Evolutionary conservation across 2,113 vertebrate species (phyloP), one percentile per base, ranked within the genome.

Genomic region (Arothron firmamentum): DNA sequence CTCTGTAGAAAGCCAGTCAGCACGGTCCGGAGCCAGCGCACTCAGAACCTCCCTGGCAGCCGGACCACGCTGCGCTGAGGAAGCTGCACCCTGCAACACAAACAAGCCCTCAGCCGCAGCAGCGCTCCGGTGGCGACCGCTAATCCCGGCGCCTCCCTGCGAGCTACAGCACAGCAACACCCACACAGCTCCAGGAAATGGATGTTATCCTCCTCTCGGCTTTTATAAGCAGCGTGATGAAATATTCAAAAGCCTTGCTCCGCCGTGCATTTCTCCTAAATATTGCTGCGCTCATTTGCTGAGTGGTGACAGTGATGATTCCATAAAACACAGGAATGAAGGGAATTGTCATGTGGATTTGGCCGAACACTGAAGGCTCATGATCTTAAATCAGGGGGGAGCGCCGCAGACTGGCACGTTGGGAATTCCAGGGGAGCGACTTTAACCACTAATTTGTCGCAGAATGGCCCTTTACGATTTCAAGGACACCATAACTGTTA

Each of bases 281-380:
- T 80, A 88, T 84, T 79, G 80, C 82, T 28, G 65, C 10, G 64
- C 82, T 87, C 74, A 74, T 87, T 80, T 76, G 78, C 73, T 57
- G 79, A 74, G 73, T 65, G 66, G 77, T 55, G 76, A 77, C 75
- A 56, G 64, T 85, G 85, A 90, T 87, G 85, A 78, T 87, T 90
- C 87, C 83, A 91, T 91, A 90, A 90, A 91, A 67, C 82, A 89
- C 67, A 18, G 56, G 79, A 90, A 90, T 87, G 85, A 86, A 81
- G 75, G 78, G 82, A 85, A 75, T 85, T 88, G 88, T 89, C 87
- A 88, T 75, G 81, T 61, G 73, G 70, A 78, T 75, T 77, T 63
- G 74, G 79, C 74, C 65, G 78, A 80, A 80, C 82, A 72, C 81
- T 60, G 84, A 83, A 70, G 68, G 75, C 85, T 83, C 80, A 83